Conservation (phyloP, 2,888 invertebrate genomes). For the Drosophila koepferae region DNA sequence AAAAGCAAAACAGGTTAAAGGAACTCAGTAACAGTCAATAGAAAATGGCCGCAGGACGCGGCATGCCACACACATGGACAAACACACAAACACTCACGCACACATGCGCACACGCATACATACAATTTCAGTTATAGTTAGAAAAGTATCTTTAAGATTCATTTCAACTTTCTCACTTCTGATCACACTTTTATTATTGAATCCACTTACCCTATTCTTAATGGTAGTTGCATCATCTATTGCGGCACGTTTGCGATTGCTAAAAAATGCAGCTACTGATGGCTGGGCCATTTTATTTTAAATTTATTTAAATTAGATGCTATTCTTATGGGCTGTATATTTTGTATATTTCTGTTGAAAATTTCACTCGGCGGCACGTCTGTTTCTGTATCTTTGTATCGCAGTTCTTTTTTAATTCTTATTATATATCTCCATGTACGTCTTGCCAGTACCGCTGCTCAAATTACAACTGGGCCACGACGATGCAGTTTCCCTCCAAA, state of each 20-base stretch:
- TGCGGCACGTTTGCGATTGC: conserved; percentile 91
- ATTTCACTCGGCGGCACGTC: conserved; percentile 66
- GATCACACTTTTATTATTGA: conserved; percentile 25
- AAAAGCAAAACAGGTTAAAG: conserved; percentile 13
- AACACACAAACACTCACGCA: conserved; percentile 15
- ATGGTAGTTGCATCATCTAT: conserved; percentile 88
- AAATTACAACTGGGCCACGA: conserved; percentile 79
- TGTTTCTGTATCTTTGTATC: conserved; percentile 19
- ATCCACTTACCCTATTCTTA: conserved; percentile 86
- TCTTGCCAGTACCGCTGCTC: conserved; percentile 76
- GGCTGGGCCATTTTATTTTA: conserved; percentile 89
- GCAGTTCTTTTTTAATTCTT: conserved; percentile 28
- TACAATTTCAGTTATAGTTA: conserved; percentile 13
- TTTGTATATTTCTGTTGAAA: conserved; percentile 19
- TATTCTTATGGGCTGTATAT: conserved; percentile 35
- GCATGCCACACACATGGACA: conserved; percentile 22
- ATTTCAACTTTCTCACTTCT: conserved; percentile 5
- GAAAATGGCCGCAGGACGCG: conserved; percentile 56
- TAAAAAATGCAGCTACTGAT: conserved; percentile 91
- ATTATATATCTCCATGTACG: conserved; percentile 56
- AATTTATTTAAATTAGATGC: conserved; percentile 36
- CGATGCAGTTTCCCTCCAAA: conserved; percentile 83
- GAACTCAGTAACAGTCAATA: background rate
- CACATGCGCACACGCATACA: background rate
- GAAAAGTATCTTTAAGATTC: conserved; percentile 34